Percentiles rank a stretch among this genome's conserved stretches.
Evolutionary conservation across 2,113 vertebrate genomes (phyloP).

Genomic region (Centropus unirufus): DNA sequence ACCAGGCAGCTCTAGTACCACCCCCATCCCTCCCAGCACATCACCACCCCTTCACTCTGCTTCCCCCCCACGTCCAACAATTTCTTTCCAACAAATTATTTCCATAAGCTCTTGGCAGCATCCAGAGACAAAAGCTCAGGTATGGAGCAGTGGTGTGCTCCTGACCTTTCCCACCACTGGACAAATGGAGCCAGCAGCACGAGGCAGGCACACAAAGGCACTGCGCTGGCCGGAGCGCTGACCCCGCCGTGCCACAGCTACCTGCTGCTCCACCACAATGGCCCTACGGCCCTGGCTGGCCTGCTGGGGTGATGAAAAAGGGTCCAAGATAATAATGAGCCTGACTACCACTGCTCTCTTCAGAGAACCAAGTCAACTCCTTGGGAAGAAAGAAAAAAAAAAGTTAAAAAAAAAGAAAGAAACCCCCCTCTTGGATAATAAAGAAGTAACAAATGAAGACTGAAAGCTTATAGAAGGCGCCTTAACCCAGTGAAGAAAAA

Average conservation of each 20-base stretch:
- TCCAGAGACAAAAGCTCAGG: slow-evolving; percentile 79
- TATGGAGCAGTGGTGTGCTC: slow-evolving; percentile 74
- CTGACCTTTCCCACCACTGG: slow-evolving; percentile 85
- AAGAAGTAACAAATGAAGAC: slow-evolving; percentile 89
- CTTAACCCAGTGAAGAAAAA: slow-evolving; percentile 88
- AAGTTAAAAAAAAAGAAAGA: slow-evolving; percentile 53
- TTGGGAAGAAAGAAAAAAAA: slow-evolving; percentile 68
- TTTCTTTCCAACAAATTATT: slow-evolving; percentile 58
- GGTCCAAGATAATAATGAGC: slow-evolving; percentile 83
- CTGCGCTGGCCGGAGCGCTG: slow-evolving; percentile 68
- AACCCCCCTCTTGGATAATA: slow-evolving; percentile 81
- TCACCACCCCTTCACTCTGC: background rate
- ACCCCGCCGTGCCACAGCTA: slow-evolving; percentile 82
- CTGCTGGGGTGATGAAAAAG: slow-evolving; percentile 79
- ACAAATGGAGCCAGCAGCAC: slow-evolving; percentile 68
- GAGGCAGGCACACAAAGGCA: slow-evolving; percentile 73
- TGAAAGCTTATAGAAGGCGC: slow-evolving; percentile 91
- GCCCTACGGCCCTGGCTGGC: slow-evolving; percentile 78
- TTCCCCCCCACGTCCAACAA: fast-evolving
- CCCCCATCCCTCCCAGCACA: background rate
- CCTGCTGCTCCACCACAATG: slow-evolving; percentile 94
- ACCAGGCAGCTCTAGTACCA: background rate
- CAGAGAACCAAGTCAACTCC: slow-evolving; percentile 77
- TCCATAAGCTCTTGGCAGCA: slow-evolving; percentile 35
- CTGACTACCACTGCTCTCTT: slow-evolving; percentile 85